Evolutionary conservation across 1,140 invertebrate species (phyloP), one percentile per base, ranked within the genome.

Genomic region (Campoletis sonorensis): DNA sequence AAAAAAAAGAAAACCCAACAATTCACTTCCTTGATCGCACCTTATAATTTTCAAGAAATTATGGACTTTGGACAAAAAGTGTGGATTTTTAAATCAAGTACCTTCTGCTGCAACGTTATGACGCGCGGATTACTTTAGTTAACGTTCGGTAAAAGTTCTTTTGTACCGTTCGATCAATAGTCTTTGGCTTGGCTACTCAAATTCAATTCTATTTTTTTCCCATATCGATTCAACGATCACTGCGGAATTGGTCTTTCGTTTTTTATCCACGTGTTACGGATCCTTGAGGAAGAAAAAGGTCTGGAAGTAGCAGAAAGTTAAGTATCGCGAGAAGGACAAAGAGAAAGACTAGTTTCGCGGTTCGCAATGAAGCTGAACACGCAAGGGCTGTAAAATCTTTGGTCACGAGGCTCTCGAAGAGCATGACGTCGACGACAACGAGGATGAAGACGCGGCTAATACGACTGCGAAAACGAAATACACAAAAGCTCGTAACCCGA

Each of bases 351-450:
- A 85, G 82, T 83, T 83, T 82, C 72, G 16, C 67, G 33, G 27
- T 16, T 70, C 27, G 30, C 79, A 82, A 72, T 71, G 77, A 68
- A 83, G 81, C 85, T 0, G 13, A 84, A 87, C 85, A 85, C 85
- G 83, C 81, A 61, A 71, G 68, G 33, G 70, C 81, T 83, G 82
- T 86, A 86, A 84, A 84, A 81, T 79, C 61, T 83, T 75, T 81
- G 79, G 73, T 54, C 45, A n/a, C 51, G 58, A 70, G 71, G 67
- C 27, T 58, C 58, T 58, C 58, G 51, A 54, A 8, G 51, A 54
- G 51, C 18, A 54, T 21, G 51, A 54, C n/a, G 51, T n/a, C 51
- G 51, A 54, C 51, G 51, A 54, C 51, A 54, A 73, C 54, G 79
- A 79, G 54, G 83, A 83, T 83, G 45, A 81, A 82, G 13, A 45